A percentile compares a stretch with the other conserved stretches of the same genome.
phyloP scores from a whole-genome alignment of 2,888 invertebrate genomes.

The Rhorus exstirpatorius region DNA sequence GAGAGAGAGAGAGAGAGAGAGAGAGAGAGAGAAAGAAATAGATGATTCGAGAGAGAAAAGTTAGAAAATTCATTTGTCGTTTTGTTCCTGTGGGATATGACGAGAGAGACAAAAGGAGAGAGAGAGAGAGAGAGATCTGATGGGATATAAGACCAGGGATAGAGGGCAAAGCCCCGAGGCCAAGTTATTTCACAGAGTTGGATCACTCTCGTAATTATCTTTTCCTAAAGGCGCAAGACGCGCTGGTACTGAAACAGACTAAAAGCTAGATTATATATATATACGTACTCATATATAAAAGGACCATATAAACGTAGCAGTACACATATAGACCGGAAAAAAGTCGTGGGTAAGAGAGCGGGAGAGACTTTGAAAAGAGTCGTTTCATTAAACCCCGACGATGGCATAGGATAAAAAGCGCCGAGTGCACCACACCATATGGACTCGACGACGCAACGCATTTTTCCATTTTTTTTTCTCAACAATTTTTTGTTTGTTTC shows the following conservation, averaged over 20 bases:
- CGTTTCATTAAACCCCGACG: constrained; percentile 59
- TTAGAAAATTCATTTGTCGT: constrained; percentile 52
- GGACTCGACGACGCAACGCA: not conserved
- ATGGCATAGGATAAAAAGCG: constrained; percentile 1
- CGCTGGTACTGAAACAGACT: constrained; percentile 20
- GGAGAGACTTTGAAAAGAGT: constrained; percentile 29
- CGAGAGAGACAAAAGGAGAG: not conserved
- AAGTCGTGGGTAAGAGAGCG: not conserved
- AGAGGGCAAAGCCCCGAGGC: constrained; percentile 44
- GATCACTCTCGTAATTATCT: constrained; percentile 62
- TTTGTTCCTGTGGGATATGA: constrained; percentile 48
- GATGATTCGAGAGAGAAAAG: constrained; percentile 8
- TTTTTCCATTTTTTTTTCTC: constrained; percentile 20
- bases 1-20: constrained; percentile 12
- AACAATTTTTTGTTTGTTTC: constrained; percentile 21
- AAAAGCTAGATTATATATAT: not conserved
- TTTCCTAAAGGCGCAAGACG: constrained; percentile 34
- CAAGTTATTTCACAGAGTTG: constrained; percentile 60
- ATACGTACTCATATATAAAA: not conserved
- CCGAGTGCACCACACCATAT: constrained; percentile 45
- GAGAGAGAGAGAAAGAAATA: constrained; percentile 25
- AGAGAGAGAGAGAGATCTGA: constrained; percentile 1
- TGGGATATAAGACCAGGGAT: constrained; percentile 10
- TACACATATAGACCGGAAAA: not conserved
- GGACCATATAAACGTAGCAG: not conserved